Evolutionary conservation across 2,113 vertebrate species (phyloP), one percentile per base, ranked within the genome.

Genomic region (Fregata magnificens): DNA sequence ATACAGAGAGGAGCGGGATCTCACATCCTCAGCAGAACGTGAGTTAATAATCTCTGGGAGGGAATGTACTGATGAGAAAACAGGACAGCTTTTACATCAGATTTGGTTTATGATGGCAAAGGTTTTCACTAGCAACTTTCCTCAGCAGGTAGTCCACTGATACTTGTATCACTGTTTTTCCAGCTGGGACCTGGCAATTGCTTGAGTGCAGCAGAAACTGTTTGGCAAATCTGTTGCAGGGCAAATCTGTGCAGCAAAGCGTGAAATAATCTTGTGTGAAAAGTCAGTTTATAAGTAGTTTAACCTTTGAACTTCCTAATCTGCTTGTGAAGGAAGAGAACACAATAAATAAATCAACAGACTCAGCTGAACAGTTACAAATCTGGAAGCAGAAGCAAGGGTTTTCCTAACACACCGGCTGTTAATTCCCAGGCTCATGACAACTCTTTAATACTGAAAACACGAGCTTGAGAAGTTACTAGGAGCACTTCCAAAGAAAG

Each of bases 241-340:
- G 65, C 65, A 69, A 94, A 95, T 31, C 12, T 7, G 55, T 47
- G 83, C 65, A 91, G 84, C 83, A 84, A 93, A 86, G 86, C 5
- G 0, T 93, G 73, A 79, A 95, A 93, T 67, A 76, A 91, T 49
- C 78, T 78, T 2, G 44, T 61, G 87, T 76, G 91, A 95, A 91
- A 97, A 95, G 82, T 91, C 91, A 93, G 32, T 80, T 85, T 82
- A 8, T 52, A 76, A 91, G 86, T 13, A 52, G 77, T 91, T 96
- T 95, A 84, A 91, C 95, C 84, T 96, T 69, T 95, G 90, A 91
- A 82, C 90, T 94, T 76, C 71, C 77, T 82, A 52, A 90, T 79
- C 91, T 89, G 81, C 77, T 69, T 74, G 69, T 65, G 91, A 61
- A 69, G 85, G 81, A 76, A 31, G 36, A 56, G 52, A 94, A 79